These are phyloP conservation scores for Lepidurus couesii DNA, from an alignment of 1,140 invertebrate species.

Conservation along the genomic window DNA sequence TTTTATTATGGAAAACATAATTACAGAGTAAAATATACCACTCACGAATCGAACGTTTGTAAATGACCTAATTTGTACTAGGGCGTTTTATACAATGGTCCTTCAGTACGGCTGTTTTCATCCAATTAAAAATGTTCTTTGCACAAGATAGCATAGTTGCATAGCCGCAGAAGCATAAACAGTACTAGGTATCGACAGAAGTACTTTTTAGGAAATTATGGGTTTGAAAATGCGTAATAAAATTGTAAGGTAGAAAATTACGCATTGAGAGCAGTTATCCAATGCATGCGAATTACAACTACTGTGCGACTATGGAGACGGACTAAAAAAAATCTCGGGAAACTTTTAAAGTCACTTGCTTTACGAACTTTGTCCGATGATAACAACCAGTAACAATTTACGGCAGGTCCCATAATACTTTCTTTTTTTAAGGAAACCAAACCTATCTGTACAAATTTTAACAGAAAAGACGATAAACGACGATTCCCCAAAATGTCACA, in stretches of 20 bases:
- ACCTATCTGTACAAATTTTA: not conserved
- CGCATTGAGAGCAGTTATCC: not conserved
- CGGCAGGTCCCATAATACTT: constrained; percentile 4
- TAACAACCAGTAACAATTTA: not conserved
- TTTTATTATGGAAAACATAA: constrained; percentile 10
- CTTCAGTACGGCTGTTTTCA: not conserved
- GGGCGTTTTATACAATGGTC: constrained; percentile 19
- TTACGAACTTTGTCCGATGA: not conserved
- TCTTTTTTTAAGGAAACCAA: not conserved
- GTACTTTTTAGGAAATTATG: not conserved
- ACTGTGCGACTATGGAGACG: not conserved
- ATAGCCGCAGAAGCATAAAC: not conserved
- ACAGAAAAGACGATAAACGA: not conserved
- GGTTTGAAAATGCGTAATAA: not conserved
- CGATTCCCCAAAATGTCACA: not conserved
- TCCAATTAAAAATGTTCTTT: not conserved
- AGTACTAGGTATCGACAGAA: not conserved
- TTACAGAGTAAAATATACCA: not conserved
- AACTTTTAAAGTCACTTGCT: not conserved
- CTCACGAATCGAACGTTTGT: not conserved
- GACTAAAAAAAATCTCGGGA: not conserved
- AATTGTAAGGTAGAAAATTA: not conserved
- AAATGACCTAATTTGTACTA: constrained; percentile 11
- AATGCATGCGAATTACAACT: not conserved
- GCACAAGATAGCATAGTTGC: not conserved